Evolutionary conservation across 2,797 vertebrate species (phyloP).

Genomic region (Phylloscopus collybita): DNA sequence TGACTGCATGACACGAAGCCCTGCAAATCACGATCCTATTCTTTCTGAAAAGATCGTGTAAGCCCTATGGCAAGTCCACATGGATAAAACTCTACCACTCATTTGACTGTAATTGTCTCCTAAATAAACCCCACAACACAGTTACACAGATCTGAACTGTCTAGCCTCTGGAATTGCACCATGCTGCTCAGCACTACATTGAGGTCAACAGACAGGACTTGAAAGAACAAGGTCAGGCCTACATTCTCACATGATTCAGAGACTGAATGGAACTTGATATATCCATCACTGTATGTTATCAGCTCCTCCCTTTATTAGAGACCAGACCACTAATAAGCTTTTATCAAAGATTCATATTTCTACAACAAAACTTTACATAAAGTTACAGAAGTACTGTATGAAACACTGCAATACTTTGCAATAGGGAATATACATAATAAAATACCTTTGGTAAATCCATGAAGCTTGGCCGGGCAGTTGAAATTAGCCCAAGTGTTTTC

Average conservation of each 20-base stretch:
- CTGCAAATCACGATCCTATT: not conserved
- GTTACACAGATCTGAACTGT: not conserved
- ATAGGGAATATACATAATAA: not conserved
- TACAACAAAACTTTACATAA: not conserved
- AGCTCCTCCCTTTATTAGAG: not conserved
- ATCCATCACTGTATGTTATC: not conserved
- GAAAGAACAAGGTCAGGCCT: not conserved
- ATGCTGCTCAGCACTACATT: not conserved
- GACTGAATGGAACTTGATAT: not conserved
- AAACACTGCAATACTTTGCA: not conserved
- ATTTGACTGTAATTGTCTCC: fast-evolving
- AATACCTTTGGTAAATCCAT: conserved; percentile 98
- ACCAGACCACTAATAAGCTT: not conserved
- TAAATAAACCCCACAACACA: not conserved
- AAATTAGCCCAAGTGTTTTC: conserved; percentile 97
- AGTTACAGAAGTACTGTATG: not conserved
- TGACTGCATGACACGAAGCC: not conserved
- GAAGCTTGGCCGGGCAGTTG: conserved; percentile 96
- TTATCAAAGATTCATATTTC: not conserved
- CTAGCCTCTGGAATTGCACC: not conserved
- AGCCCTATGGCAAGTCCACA: not conserved
- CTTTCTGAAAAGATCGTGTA: not conserved
- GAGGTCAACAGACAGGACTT: not conserved
- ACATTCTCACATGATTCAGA: not conserved
- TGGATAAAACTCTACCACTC: not conserved